Evolutionary conservation across 2,113 vertebrate genomes (phyloP), one percentile per base, ranked within the genome.

Genomic region (Natator depressus): DNA sequence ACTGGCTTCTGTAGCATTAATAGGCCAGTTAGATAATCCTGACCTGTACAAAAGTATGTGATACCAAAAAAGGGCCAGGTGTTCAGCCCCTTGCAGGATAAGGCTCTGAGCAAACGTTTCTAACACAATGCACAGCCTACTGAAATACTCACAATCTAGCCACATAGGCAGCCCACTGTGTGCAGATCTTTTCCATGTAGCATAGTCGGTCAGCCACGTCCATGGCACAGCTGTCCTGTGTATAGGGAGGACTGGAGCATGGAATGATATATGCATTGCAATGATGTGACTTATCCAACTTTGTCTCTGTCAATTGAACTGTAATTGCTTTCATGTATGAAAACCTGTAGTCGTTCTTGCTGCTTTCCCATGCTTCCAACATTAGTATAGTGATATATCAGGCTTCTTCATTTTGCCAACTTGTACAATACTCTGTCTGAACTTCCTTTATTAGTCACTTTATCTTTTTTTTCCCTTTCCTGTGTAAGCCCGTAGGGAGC

Each of bases 241-340:
- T 82, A 81, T 29, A 75, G 12, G 10, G n/a, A 87, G 80, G 38
- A 24, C n/a, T 75, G 19, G 22, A 42, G 19, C 69, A 75, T 22
- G 20, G 38, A 88, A 83, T 89, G 57, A 81, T 65, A 35, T 12
- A 75, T 96, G 38, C 57, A 81, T 81, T 95, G 94, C 54, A 87
- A 12, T 92, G 76, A 19, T 88, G 53, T 95, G 54, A 31, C 79
- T 91, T 1, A 0, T 85, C 95, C 90, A 96, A 80, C 83, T 51
- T 88, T 95, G 81, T 96, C 49, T 93, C 89, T 93, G 82, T 91
- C 91, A 89, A 84, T 35, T 80, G 89, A 96, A 88, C 91, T 96
- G 90, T 59, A 87, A 93, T 94, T 89, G 95, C 95, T 92, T 96
- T 96, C 95, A 96, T 96, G 95, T 94, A 97, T 97, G 96, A 97